Conservation (phyloP, 2,888 invertebrate genomes). For the Clanis bilineata region DNA sequence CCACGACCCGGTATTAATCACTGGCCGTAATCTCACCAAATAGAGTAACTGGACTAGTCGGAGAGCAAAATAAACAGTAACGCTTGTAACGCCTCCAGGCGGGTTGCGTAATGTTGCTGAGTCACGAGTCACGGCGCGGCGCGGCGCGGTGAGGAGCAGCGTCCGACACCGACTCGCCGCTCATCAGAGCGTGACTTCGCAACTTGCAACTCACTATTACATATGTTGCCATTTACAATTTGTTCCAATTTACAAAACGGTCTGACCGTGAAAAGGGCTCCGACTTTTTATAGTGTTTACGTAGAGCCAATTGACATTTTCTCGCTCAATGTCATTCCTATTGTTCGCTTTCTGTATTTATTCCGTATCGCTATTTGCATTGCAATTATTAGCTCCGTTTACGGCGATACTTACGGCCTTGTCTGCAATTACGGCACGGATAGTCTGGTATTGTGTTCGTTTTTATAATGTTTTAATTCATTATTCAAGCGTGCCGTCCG, state of each 20-base stretch:
- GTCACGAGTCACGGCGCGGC: conserved; percentile 24
- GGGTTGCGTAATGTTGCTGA: conserved; percentile 58
- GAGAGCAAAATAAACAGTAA: conserved; percentile 53
- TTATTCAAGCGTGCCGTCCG: conserved; percentile 38
- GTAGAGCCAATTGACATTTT: conserved; percentile 11
- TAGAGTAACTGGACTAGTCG: conserved; percentile 50
- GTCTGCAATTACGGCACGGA: conserved; percentile 4
- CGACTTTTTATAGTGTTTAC: conserved; percentile 13
- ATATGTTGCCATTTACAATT: conserved; percentile 46
- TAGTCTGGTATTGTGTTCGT: conserved; percentile 4
- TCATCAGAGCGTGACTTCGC: conserved; percentile 64
- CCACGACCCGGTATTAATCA: conserved; percentile 60
- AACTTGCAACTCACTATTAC: conserved; percentile 50
- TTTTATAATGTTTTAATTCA: conserved; percentile 12
- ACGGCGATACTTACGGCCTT: not conserved
- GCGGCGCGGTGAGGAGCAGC: too few relatives aligned
- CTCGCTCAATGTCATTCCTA: not conserved
- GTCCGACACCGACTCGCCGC: conserved; percentile 27
- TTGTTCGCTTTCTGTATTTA: conserved; percentile 4
- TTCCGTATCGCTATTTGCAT: conserved; percentile 1
- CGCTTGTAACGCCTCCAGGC: conserved; percentile 30
- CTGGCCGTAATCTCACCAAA: conserved; percentile 57
- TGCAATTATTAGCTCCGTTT: conserved; percentile 10
- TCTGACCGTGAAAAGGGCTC: conserved; percentile 59
- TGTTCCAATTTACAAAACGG: conserved; percentile 53